phyloP scores from a whole-genome alignment of 2,113 vertebrate species.

The Heloderma charlesbogerti region DNA sequence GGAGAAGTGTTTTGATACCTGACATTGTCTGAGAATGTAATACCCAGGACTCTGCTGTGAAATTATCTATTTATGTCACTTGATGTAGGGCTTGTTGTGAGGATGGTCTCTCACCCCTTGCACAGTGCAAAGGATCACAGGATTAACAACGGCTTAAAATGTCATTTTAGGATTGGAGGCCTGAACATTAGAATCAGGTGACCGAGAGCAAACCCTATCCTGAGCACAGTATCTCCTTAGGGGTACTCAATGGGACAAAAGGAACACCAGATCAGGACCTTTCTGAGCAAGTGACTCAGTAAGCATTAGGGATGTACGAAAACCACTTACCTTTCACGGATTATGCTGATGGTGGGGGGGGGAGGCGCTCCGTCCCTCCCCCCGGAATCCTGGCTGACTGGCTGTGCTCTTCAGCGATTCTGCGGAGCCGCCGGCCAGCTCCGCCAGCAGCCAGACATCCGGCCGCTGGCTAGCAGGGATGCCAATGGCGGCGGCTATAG shows the following conservation, averaged over 20 bases:
- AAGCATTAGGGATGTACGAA: too few species aligned
- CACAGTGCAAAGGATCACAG: background rate
- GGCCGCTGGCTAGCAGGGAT: too few species aligned
- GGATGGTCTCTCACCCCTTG: background rate
- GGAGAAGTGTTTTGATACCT: background rate
- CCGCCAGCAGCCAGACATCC: too few species aligned
- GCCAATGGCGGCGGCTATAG: background rate
- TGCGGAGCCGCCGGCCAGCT: too few species aligned
- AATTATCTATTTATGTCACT: slow-evolving; percentile 24
- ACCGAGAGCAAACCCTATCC: background rate
- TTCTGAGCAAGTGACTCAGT: slow-evolving; percentile 24
- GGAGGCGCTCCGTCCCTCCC: too few species aligned
- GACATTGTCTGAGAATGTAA: slow-evolving; percentile 13
- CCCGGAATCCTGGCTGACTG: too few species aligned
- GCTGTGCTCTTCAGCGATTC: too few species aligned
- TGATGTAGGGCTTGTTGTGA: slow-evolving; percentile 18
- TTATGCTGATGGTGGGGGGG: too few species aligned
- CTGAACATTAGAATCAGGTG: fast-evolving
- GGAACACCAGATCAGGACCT: slow-evolving; percentile 37
- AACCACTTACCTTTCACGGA: too few species aligned
- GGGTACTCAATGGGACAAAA: background rate
- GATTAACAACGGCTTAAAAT: slow-evolving; percentile 49
- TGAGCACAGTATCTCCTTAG: slow-evolving; percentile 30
- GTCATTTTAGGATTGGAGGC: slow-evolving; percentile 6
- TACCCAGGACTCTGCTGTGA: background rate